phyloP scores from a whole-genome alignment of 2,888 invertebrate genomes.

The Lymantria monacha region DNA sequence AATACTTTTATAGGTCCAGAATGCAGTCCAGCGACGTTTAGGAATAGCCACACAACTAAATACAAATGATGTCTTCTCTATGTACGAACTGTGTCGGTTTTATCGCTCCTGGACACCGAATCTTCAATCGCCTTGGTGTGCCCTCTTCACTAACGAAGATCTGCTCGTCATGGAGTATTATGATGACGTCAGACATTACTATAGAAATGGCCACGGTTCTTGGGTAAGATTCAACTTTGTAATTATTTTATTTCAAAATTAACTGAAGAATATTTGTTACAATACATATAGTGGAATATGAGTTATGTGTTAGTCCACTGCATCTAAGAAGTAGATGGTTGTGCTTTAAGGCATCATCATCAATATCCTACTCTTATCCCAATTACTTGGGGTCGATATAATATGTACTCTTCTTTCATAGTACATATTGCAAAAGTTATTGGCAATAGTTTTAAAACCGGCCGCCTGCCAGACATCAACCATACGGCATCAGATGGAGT shows the following conservation, averaged over 20 bases:
- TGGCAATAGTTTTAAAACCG: no score
- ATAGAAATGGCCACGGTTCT: slow-evolving; percentile 76
- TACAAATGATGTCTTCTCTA: slow-evolving; percentile 75
- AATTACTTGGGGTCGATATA: no score
- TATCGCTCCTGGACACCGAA: slow-evolving; percentile 84
- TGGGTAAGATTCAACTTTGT: slow-evolving; percentile 42
- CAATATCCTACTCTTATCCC: no score
- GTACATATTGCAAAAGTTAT: no score
- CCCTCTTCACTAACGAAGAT: slow-evolving; percentile 85
- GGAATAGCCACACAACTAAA: slow-evolving; percentile 63
- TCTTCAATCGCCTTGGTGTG: slow-evolving; percentile 87
- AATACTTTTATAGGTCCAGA: slow-evolving; percentile 48
- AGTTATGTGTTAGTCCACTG: no score
- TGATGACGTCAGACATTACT: slow-evolving; percentile 88
- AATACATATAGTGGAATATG: no score
- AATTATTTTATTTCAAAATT: background rate
- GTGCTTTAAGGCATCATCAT: no score
- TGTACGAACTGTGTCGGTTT: slow-evolving; percentile 90
- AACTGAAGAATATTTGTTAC: background rate
- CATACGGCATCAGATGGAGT: no score
- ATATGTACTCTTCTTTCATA: no score
- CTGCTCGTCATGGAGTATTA: slow-evolving; percentile 87
- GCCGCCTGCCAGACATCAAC: no score
- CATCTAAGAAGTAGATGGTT: no score
- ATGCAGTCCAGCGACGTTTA: slow-evolving; percentile 73